Evolutionary conservation across 2,888 invertebrate genomes (phyloP), one percentile per base, ranked within the genome.

Genomic region (Netelia virgata): DNA sequence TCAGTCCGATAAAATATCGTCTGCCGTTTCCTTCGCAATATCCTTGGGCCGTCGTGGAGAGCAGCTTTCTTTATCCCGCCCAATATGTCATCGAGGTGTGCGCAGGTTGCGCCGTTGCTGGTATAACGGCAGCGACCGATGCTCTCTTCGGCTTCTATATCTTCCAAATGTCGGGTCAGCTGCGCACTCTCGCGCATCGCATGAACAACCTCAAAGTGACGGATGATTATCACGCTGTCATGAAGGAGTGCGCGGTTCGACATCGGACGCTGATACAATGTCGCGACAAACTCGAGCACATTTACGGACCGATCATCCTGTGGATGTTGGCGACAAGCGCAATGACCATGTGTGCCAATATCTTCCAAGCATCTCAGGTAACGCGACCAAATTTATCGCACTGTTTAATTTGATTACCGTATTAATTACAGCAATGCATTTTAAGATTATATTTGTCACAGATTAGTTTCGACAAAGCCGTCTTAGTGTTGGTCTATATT

Each of bases 151-250:
- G 89, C 1, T 84, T 88, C 9, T 89, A 90, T 36, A 68, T 88
- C n/a, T 89, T 90, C 72, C 89, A 90, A 63, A 88, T 91, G 53
- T 81, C 86, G 1, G 88, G 88, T 3, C 84, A 89, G 28, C 66
- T 92, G 8, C 86, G 87, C 0, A 81, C 84, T 5, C 80, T 90
- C 16, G 78, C 87, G 0, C 59, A 74, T 43, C 82, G 86, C 1
- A 85, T 89, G 47, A 57, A 43, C 1, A 87, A 83, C 53, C 47
- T 84, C 3, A 72, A 57, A 3, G 47, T 64, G 2, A 63, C 77
- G 5, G 64, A 84, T 0, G 82, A 82, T 50, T 86, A 87, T 63
- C n/a, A n/a, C 0, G 53, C 68, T 8, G 61, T 86, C 0, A 70
- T 90, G 23, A 69, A 63, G 3, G 73, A 82, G 11, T 88, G 87